These are phyloP conservation scores for Anaspis maculata DNA, from an alignment of 2,888 invertebrate genomes.

Conservation along the genomic window DNA sequence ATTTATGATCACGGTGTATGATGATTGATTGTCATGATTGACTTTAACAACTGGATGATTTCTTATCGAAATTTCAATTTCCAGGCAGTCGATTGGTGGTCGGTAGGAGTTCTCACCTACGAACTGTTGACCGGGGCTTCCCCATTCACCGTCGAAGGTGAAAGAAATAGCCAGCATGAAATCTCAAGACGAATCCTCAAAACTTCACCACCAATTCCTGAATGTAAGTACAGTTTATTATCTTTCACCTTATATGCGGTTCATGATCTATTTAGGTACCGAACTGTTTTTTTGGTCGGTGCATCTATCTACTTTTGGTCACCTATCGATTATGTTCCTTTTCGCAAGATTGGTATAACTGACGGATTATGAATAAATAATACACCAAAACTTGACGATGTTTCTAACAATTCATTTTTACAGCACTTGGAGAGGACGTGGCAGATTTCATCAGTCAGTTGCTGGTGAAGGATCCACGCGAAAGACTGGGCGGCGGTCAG, in stretches of 20 bases:
- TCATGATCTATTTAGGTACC: too few relatives aligned
- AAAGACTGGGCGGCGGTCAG: conserved; percentile 78
- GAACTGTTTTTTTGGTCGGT: too few relatives aligned
- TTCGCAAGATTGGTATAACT: too few relatives aligned
- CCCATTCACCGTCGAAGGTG: conserved; percentile 94
- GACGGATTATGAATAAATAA: too few relatives aligned
- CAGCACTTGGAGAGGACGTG: conserved; percentile 58
- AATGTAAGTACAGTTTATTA: conserved; percentile 41
- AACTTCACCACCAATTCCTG: conserved; percentile 84
- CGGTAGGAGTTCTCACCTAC: conserved; percentile 91
- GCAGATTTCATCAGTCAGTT: conserved; percentile 75
- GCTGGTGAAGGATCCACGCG: conserved; percentile 82
- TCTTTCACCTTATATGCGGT: too few relatives aligned
- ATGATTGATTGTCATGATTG: too few relatives aligned
- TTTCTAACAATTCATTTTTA: too few relatives aligned
- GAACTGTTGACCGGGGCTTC: conserved; percentile 94
- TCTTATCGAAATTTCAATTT: too few relatives aligned
- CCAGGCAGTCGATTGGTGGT: conserved; percentile 99
- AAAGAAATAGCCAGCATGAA: conserved; percentile 88
- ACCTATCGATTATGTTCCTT: background rate
- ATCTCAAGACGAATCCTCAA: conserved; percentile 86
- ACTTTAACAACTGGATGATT: too few relatives aligned
- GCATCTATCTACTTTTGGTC: too few relatives aligned
- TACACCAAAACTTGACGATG: too few relatives aligned
- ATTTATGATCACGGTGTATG: too few relatives aligned